Percentiles rank a stretch among this genome's conserved stretches.
Evolutionary conservation across 2,888 invertebrate species (phyloP).

Genomic region (Drosophila anomalata): DNA sequence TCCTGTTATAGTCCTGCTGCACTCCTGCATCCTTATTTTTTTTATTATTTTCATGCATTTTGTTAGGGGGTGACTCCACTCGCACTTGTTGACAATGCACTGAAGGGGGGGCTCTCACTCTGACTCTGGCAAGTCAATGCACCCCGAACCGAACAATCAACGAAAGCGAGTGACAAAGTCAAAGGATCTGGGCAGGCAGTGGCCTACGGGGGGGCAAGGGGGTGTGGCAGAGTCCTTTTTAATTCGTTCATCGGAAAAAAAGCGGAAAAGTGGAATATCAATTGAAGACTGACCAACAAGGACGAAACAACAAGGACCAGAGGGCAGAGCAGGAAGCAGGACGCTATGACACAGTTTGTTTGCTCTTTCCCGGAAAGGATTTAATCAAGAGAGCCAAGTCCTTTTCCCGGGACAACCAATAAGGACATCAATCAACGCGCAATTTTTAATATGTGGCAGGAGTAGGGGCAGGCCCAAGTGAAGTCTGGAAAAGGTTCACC

Average conservation of each 20-base stretch:
- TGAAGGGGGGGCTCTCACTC: too few species aligned
- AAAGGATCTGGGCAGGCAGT: too few species aligned
- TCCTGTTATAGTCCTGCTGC: too few species aligned
- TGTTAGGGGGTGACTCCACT: slow-evolving; percentile 20
- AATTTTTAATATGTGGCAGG: neutral
- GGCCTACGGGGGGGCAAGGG: too few species aligned
- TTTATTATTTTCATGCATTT: neutral
- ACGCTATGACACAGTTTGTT: neutral
- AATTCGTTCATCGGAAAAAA: too few species aligned
- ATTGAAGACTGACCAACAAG: neutral
- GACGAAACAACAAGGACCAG: too few species aligned
- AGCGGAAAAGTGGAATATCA: slow-evolving; percentile 8
- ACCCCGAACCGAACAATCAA: too few species aligned
- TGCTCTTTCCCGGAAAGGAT: neutral
- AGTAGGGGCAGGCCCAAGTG: too few species aligned
- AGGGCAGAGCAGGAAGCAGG: neutral
- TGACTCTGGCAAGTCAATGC: too few species aligned
- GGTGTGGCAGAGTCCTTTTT: too few species aligned
- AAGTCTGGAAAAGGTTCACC: neutral
- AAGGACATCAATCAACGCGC: neutral
- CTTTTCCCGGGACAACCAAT: neutral
- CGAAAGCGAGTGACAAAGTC: too few species aligned
- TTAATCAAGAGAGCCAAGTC: neutral
- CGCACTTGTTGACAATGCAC: slow-evolving; percentile 59
- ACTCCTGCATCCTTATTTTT: neutral